Percentiles rank a stretch among this genome's conserved stretches.
phyloP scores from a whole-genome alignment of 2,113 vertebrate genomes.

The Ochotona curzoniae region DNA sequence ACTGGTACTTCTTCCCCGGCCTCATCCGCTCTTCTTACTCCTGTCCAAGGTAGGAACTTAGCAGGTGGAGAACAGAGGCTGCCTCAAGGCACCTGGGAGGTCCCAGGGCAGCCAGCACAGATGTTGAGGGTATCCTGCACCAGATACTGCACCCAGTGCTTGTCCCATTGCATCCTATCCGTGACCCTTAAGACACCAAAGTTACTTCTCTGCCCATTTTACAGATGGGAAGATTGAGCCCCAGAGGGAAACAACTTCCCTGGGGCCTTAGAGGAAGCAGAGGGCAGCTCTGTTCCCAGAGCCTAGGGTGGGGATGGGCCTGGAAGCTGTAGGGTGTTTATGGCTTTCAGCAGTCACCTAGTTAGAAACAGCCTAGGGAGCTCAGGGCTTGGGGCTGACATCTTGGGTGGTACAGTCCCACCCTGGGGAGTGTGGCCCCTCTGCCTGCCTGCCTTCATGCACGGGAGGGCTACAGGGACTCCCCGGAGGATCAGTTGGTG shows the following conservation, averaged over 20 bases:
- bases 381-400: neutral
- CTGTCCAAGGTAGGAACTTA: neutral
- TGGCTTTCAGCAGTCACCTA: neutral
- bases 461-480: neutral
- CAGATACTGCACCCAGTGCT: neutral
- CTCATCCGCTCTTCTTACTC: neutral
- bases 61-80: neutral
- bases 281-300: neutral
- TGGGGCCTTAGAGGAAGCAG: neutral
- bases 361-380: neutral
- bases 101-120: neutral
- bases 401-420: neutral
- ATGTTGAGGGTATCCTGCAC: neutral
- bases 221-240: constrained; percentile 19
- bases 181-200: neutral
- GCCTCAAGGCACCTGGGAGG: neutral
- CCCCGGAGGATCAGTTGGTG: neutral
- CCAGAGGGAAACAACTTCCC: neutral
- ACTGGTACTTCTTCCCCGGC: neutral
- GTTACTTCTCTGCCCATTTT: neutral
- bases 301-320: neutral
- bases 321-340: neutral
- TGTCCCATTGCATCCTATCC: neutral
- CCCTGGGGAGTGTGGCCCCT: fast-evolving
- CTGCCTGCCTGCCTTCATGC: no score